Percentiles rank a stretch among this genome's conserved stretches.
Conservation (phyloP, 2,888 invertebrate genomes). For the Pheosia tremula region DNA sequence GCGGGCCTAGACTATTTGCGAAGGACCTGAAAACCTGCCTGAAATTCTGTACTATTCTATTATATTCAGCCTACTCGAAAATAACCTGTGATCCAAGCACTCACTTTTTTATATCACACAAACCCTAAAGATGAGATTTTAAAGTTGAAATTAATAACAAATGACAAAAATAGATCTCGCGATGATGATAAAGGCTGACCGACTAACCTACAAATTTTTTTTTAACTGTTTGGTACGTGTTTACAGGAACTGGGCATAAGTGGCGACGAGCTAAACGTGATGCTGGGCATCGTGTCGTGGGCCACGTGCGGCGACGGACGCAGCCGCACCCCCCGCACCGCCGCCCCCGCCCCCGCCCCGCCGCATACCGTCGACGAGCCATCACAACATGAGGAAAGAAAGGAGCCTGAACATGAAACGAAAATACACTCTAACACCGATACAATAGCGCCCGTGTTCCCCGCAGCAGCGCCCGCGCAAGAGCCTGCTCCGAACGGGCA, state of each 20-base stretch:
- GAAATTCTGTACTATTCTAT: too few relatives aligned
- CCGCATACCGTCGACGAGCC: neutral
- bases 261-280: constrained; percentile 87
- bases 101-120: too few relatives aligned
- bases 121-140: too few relatives aligned
- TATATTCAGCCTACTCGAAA: too few relatives aligned
- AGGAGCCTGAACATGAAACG: neutral
- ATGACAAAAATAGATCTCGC: too few relatives aligned
- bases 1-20: too few relatives aligned
- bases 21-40: too few relatives aligned
- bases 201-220: too few relatives aligned
- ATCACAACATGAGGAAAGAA: neutral
- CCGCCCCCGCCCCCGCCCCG: neutral
- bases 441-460: neutral
- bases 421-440: constrained; percentile 10
- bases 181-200: too few relatives aligned
- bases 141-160: too few relatives aligned
- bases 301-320: constrained; percentile 92
- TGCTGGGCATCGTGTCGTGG: constrained; percentile 95
- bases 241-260: constrained; percentile 83
- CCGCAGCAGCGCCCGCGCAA: neutral
- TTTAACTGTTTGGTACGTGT: neutral
- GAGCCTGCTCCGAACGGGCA: neutral
- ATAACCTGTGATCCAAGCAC: too few relatives aligned
- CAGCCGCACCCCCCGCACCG: constrained; percentile 71